A percentile compares a stretch with the other conserved stretches of the same genome.
Conservation (phyloP, 2,113 vertebrate genomes). For the Xenus cinereus region DNA sequence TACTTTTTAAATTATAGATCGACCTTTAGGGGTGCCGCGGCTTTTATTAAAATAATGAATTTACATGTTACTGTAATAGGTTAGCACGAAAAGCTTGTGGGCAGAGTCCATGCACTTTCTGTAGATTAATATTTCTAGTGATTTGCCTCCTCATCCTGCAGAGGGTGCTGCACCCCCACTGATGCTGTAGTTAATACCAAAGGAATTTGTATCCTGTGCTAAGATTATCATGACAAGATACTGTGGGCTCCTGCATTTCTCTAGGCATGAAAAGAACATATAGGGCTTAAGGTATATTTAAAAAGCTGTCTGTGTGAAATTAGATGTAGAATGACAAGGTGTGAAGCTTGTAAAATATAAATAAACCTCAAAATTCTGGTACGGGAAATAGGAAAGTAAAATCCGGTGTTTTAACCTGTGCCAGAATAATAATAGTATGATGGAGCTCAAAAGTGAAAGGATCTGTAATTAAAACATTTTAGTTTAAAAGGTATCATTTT, state of each 20-base stretch:
- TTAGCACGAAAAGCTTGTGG: background rate
- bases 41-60: background rate
- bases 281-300: background rate
- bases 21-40: background rate
- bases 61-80: background rate
- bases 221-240: background rate
- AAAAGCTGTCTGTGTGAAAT: background rate
- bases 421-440: background rate
- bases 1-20: background rate
- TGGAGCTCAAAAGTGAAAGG: background rate
- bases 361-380: background rate
- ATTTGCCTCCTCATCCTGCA: background rate
- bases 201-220: background rate
- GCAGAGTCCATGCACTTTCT: background rate
- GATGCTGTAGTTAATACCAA: background rate
- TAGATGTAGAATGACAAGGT: background rate
- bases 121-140: background rate
- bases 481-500: background rate
- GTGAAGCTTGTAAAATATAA: background rate
- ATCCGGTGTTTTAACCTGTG: background rate
- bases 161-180: conserved; percentile 35
- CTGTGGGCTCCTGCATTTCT: background rate
- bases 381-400: background rate
- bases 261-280: background rate
- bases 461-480: background rate